phyloP scores from a whole-genome alignment of 1,140 invertebrate species.

The Portunus trituberculatus region DNA sequence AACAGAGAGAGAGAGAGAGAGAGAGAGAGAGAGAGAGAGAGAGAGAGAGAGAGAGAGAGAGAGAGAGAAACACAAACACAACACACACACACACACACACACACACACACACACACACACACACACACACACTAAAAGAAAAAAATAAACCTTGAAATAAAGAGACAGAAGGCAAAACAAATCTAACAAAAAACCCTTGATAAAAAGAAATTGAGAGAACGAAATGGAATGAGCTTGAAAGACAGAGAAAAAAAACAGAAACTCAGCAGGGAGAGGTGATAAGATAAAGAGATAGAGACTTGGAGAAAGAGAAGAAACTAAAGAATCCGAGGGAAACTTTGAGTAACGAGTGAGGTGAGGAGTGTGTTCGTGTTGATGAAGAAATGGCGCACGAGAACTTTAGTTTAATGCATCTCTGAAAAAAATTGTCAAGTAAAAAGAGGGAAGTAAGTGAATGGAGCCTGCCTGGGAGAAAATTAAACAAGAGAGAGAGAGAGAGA shows the following conservation, averaged over 20 bases:
- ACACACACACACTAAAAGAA: not conserved
- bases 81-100: not conserved
- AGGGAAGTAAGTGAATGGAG: not conserved
- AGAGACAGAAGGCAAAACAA: not conserved
- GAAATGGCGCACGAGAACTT: too few species aligned
- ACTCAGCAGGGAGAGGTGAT: too few species aligned
- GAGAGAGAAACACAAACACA: not conserved
- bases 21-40: conserved; percentile 20
- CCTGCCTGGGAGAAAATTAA: too few species aligned
- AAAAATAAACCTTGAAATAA: not conserved
- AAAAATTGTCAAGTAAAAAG: not conserved
- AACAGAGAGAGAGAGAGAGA: not conserved
- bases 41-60: conserved; percentile 11
- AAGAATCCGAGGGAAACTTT: too few species aligned
- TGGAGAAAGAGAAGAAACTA: too few species aligned
- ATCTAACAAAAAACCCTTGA: not conserved
- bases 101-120: not conserved
- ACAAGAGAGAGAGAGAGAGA: conserved; percentile 31
- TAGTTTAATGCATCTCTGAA: too few species aligned
- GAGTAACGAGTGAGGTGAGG: too few species aligned
- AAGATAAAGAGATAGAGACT: too few species aligned
- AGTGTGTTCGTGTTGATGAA: too few species aligned
- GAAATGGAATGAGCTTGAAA: too few species aligned
- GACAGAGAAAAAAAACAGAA: too few species aligned
- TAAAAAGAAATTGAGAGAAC: not conserved